These are phyloP conservation scores for Spongilla lacustris DNA, from an alignment of 37 sponge, comb jelly and placozoan species.

Conservation along the genomic window DNA sequence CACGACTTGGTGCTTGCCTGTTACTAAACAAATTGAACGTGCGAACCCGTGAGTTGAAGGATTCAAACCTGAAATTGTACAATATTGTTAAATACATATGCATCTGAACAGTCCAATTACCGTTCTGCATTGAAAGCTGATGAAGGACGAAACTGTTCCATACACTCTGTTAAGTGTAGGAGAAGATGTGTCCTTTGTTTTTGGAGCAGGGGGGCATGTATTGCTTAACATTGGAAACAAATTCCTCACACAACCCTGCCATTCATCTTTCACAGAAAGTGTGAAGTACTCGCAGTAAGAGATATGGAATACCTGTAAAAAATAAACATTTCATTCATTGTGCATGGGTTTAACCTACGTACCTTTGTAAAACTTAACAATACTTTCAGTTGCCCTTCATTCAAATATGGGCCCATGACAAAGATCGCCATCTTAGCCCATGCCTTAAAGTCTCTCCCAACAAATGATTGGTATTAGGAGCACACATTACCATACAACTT, in stretches of 20 bases:
- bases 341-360: not conserved
- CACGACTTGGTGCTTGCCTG: conserved; percentile 23
- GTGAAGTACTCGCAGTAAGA: not conserved
- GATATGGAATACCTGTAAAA: not conserved
- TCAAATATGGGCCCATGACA: conserved; percentile 7
- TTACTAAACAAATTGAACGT: conserved; percentile 18
- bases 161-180: conserved; percentile 32
- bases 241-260: conserved; percentile 7
- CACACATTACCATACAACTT: conserved; percentile 25
- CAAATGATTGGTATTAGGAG: conserved; percentile 50
- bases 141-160: conserved; percentile 47
- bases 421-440: conserved; percentile 35
- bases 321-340: not conserved
- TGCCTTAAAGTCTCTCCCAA: conserved; percentile 60
- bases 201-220: conserved; percentile 5
- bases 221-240: conserved; percentile 17
- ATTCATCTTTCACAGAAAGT: conserved; percentile 7
- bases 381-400: conserved; percentile 1
- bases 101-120: not conserved
- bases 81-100: conserved; percentile 2
- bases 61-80: conserved; percentile 17
- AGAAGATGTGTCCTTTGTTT: conserved; percentile 37
- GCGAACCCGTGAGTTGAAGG: conserved; percentile 22
- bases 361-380: conserved; percentile 18
- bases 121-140: conserved; percentile 37